Evolutionary conservation across 2,797 vertebrate genomes (phyloP).

Genomic region (Acipenser oxyrinchus): DNA sequence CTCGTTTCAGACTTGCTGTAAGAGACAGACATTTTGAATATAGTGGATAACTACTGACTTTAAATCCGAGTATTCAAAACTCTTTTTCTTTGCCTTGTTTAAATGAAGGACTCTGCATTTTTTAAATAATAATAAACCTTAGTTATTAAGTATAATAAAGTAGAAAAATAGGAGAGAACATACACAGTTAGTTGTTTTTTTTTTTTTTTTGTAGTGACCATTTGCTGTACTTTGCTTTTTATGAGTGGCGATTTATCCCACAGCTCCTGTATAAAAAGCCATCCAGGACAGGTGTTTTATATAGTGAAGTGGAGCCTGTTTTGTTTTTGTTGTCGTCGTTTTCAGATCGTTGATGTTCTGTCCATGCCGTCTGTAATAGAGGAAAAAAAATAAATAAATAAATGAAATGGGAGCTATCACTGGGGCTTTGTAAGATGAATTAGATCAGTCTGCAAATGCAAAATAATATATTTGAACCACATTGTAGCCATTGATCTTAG

Average conservation of each 20-base stretch:
- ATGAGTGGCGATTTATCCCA: slow-evolving; percentile 60
- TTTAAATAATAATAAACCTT: slow-evolving; percentile 74
- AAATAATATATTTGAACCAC: too few species aligned
- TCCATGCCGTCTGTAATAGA: slow-evolving; percentile 80
- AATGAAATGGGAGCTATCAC: slow-evolving; percentile 28
- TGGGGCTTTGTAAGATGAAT: slow-evolving; percentile 3
- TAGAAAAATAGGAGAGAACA: slow-evolving; percentile 92
- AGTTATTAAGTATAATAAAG: slow-evolving; percentile 83
- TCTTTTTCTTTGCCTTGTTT: slow-evolving; percentile 7
- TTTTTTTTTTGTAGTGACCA: slow-evolving; percentile 68
- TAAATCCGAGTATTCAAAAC: slow-evolving; percentile 14
- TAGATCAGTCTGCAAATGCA: too few species aligned
- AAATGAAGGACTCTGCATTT: too few species aligned
- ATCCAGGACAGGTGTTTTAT: slow-evolving; percentile 41
- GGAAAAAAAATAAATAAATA: too few species aligned
- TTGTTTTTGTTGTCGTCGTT: slow-evolving; percentile 28
- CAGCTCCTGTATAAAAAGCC: slow-evolving; percentile 41
- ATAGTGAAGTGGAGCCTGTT: slow-evolving; percentile 42
- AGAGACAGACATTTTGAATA: slow-evolving; percentile 48
- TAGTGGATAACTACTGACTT: slow-evolving; percentile 3
- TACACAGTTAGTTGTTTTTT: slow-evolving; percentile 57
- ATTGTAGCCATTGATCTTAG: too few species aligned
- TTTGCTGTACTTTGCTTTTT: slow-evolving; percentile 44
- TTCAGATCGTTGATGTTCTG: slow-evolving; percentile 91
- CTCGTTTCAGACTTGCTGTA: slow-evolving; percentile 51